Conservation (phyloP, 1,140 invertebrate species). For the Mya arenaria region DNA sequence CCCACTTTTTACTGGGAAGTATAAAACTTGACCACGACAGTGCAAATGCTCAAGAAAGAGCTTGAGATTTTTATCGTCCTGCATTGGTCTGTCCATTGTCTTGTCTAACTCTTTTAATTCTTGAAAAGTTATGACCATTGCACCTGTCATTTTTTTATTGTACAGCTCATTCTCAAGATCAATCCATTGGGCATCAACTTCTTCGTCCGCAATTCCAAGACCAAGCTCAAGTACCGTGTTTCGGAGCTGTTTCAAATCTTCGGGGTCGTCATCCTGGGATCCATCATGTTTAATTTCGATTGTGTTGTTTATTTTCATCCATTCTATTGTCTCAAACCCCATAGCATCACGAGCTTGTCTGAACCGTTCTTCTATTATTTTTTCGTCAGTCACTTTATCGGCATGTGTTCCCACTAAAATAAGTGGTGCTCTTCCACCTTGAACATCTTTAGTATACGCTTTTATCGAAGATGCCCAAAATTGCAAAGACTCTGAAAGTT, state of each 20-base stretch:
- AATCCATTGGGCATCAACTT: constrained; percentile 32
- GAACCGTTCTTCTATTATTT: neutral
- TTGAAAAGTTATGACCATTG: neutral
- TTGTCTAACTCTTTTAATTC: neutral
- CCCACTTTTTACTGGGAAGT: neutral
- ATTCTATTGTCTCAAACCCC: constrained; percentile 6
- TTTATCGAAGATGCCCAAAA: constrained; percentile 37
- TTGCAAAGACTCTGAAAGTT: constrained; percentile 14
- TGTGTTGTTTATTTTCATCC: constrained; percentile 18
- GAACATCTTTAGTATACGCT: constrained; percentile 10
- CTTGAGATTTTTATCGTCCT: constrained; percentile 2
- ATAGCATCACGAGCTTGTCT: neutral
- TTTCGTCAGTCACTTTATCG: neutral
- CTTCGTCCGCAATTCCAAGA: constrained; percentile 13
- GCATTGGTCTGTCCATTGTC: constrained; percentile 3
- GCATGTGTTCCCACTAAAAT: constrained; percentile 27
- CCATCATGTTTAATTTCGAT: neutral
- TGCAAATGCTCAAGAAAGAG: constrained; percentile 21
- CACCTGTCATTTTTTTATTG: neutral
- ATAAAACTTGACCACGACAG: neutral
- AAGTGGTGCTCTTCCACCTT: constrained; percentile 13
- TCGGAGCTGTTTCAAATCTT: neutral
- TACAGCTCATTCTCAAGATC: neutral
- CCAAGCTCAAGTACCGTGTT: constrained; percentile 19
- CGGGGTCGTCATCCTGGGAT: neutral